These are phyloP conservation scores for Silurus aristotelis DNA, from an alignment of 2,797 vertebrate species.

Conservation along the genomic window DNA sequence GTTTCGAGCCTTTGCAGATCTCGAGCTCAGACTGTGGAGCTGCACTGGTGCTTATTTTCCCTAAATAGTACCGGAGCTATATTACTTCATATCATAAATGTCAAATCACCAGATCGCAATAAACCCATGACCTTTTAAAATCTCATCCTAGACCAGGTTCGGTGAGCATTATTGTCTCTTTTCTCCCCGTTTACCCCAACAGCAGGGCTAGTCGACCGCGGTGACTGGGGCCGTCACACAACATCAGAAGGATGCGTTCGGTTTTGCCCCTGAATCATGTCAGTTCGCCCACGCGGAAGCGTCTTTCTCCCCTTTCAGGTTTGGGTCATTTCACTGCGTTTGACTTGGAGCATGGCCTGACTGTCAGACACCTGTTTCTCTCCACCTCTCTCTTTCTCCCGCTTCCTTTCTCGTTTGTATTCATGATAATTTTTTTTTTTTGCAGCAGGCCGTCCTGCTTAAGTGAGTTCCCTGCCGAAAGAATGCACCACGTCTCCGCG, in stretches of 20 bases:
- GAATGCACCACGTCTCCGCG: not conserved
- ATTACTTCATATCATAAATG: conserved; percentile 55
- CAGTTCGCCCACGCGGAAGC: conserved; percentile 2
- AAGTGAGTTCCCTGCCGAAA: conserved; percentile 12
- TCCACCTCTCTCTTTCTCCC: not conserved
- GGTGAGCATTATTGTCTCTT: conserved; percentile 47
- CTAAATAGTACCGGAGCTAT: conserved; percentile 39
- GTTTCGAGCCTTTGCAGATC: no score
- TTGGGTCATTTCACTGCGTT: conserved; percentile 42
- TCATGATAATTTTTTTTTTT: conserved; percentile 30
- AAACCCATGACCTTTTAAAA: conserved; percentile 53
- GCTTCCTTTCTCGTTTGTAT: conserved; percentile 36
- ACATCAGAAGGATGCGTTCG: conserved; percentile 41
- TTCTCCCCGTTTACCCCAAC: conserved; percentile 41
- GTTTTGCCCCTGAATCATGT: conserved; percentile 41
- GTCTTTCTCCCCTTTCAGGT: conserved; percentile 11
- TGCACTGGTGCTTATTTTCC: conserved; percentile 13
- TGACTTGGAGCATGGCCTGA: conserved; percentile 25
- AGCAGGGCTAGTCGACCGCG: conserved; percentile 30
- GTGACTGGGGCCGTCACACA: conserved; percentile 45
- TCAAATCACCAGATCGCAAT: conserved; percentile 54
- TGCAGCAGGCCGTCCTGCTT: conserved; percentile 11
- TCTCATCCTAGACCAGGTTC: conserved; percentile 30
- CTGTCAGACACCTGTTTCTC: conserved; percentile 41
- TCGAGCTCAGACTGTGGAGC: not conserved